phyloP scores from a whole-genome alignment of 2,797 vertebrate species.

The Holocentrus rufus region DNA sequence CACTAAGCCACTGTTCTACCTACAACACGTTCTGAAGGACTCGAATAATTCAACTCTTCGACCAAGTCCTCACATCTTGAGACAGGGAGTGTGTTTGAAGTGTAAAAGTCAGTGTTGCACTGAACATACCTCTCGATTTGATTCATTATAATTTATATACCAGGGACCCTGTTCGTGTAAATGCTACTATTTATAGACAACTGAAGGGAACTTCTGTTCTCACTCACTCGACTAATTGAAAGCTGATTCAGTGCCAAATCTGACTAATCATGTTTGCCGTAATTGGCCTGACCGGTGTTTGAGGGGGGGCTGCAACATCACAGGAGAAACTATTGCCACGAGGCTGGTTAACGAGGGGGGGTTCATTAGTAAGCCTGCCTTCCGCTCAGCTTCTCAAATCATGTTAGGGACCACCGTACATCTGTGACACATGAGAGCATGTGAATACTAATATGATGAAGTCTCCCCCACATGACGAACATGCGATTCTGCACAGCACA shows the following conservation, averaged over 20 bases:
- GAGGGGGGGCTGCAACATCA: constrained; percentile 3
- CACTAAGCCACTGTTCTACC: too few species aligned
- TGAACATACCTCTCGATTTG: not conserved
- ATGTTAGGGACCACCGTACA: constrained; percentile 9
- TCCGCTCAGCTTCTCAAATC: constrained; percentile 22
- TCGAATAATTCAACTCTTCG: not conserved
- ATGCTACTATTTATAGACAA: constrained; percentile 33
- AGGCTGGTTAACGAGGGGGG: constrained; percentile 31
- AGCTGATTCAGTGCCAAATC: constrained; percentile 51
- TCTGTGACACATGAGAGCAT: constrained; percentile 31
- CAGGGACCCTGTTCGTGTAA: not conserved
- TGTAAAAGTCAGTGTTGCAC: not conserved
- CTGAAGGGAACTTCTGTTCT: constrained; percentile 52
- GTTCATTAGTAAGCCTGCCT: constrained; percentile 1
- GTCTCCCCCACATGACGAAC: constrained; percentile 13
- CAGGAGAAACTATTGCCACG: constrained; percentile 65
- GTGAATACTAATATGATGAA: constrained; percentile 37
- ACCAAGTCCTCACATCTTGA: not conserved
- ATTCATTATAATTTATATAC: not conserved
- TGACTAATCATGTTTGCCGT: constrained; percentile 72
- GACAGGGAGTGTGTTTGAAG: not conserved
- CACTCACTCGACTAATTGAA: constrained; percentile 39
- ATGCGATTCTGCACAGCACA: not conserved
- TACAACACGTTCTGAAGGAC: not conserved
- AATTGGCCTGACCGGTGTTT: constrained; percentile 70